Evolutionary conservation across 2,113 vertebrate species (phyloP), one percentile per base, ranked within the genome.

Genomic region (Mus musculus): DNA sequence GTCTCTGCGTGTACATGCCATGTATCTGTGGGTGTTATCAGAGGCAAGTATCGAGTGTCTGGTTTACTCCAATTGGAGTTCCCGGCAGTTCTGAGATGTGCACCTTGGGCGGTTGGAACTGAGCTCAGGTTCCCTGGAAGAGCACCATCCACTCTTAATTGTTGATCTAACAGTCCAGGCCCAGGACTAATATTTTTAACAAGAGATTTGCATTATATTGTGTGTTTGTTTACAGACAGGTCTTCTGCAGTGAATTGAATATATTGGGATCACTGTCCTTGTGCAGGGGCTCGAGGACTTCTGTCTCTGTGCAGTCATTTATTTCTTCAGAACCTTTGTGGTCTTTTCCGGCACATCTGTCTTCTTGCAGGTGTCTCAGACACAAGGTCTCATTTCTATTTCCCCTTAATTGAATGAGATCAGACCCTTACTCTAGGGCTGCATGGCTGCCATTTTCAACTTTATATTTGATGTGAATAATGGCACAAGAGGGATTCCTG

Each of bases 381-480:
- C 81, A 90, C 80, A 28, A n/a, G 49, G 49, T 94, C 54, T 96
- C 63, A 91, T 93, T 96, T 95, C 92, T 89, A 87, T 72, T 93
- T 89, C 5, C 71, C 65, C 36, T 72, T 75, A 91, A 54, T 92
- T 96, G 85, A 96, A 96, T 97, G 88, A 92, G 59, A 94, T 92
- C 94, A 93, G 92, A 95, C 80, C 61, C 39, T 77, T 88, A 97
- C 95, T 95, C 94, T 24, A 92, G 90, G 88, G 78, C 39, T 54
- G 28, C 77, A 52, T 63, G 90, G 65, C 92, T 98, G 95, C 90
- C 95, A 95, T 93, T 96, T 96, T 92, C 63, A 94, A 92, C 90
- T 91, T 96, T 80, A 16, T 91, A 88, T 94, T 88, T 97, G 92
- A 92, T 84, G 49, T 95, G 92, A 97, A 96, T 95, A 93, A 94